Conservation (phyloP, 2,797 vertebrate species). For the Lycodopsis pacificus region DNA sequence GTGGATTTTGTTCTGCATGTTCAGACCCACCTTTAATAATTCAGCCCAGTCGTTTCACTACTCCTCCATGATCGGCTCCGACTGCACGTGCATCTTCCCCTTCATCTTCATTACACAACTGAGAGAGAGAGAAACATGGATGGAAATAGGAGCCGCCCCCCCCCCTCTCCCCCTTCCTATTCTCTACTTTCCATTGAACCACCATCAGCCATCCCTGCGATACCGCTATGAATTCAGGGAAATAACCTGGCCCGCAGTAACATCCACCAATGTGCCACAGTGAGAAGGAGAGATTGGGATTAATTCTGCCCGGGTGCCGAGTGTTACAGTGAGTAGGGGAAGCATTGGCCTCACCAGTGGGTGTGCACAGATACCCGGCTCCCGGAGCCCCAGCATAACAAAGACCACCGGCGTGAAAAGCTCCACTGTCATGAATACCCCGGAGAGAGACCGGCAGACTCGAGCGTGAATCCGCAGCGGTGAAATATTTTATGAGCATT, state of each 20-base stretch:
- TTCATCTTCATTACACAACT: constrained; percentile 60
- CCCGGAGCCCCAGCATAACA: constrained; percentile 66
- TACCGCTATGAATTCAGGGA: constrained; percentile 75
- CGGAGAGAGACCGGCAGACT: constrained; percentile 4
- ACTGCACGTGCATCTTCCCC: constrained; percentile 43
- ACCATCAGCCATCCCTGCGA: constrained; percentile 55
- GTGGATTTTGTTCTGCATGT: not conserved
- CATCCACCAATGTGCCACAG: not conserved
- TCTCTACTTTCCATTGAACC: constrained; percentile 76
- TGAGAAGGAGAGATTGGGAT: not conserved
- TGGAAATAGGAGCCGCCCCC: constrained; percentile 73
- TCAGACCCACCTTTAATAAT: constrained; percentile 4
- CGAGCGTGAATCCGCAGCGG: not conserved
- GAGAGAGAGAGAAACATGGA: constrained; percentile 67
- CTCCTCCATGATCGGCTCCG: constrained; percentile 27
- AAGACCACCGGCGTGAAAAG: constrained; percentile 73
- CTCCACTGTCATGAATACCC: constrained; percentile 32
- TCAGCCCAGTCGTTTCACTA: not conserved
- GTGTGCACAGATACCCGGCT: constrained; percentile 57
- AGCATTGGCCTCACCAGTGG: constrained; percentile 65
- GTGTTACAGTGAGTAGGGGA: constrained; percentile 52
- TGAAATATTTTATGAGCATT: not conserved
- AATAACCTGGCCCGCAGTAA: constrained; percentile 16
- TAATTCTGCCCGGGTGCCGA: not conserved
- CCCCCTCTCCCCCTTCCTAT: constrained; percentile 62